Base-by-base conservation (phyloP, 2,888 invertebrate species). In the Cephonodes hylas region DNA sequence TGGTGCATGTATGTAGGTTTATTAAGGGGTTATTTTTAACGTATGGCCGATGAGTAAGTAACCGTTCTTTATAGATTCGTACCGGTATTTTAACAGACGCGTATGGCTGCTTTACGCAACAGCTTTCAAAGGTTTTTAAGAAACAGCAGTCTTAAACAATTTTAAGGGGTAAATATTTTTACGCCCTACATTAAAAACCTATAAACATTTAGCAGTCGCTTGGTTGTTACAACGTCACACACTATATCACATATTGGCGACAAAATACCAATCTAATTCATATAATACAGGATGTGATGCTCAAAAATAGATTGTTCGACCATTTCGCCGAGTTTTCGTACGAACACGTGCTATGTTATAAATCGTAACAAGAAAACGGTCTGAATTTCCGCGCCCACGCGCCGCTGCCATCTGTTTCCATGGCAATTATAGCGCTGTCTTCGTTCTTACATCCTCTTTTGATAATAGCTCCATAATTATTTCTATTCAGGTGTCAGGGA, bases 1-100 rank as follows among this genome's bases (percentile, higher is more conserved):
- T 72, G 75, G 72, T 72, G 70, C 75, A 77, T 72, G 78, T 79
- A 86, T 84, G 77, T 86, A 80, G 87, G 88, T 89, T 89, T 88
- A 88, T 80, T 75, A 77, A 74, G 64, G 66, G 67, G 71, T 64
- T 83, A 79, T 87, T 85, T 83, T 79, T 79, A 81, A 80, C 79
- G 72, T 66, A 71, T 69, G 62, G 66, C 65, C 66, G 44, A 61
- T 60, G 44, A 61, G 57, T 60, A 60, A 61, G 22, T 62, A 42
- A 20, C 48, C 42, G 42, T 42, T 60, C 31, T 53, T 53, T 53
- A 27, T 53, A 53, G 53, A 18, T 53, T 31, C 53, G 18, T 53
- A 18, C 27, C 53, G 27, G n/a, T 57, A 10, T 58, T 58, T 13
- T 58, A 58, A 42, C n/a, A 15, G 27, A 15, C 25, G 27, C 15